These are phyloP conservation scores for Ia io DNA, from an alignment of 2,113 vertebrate genomes.

Conservation along the genomic window DNA sequence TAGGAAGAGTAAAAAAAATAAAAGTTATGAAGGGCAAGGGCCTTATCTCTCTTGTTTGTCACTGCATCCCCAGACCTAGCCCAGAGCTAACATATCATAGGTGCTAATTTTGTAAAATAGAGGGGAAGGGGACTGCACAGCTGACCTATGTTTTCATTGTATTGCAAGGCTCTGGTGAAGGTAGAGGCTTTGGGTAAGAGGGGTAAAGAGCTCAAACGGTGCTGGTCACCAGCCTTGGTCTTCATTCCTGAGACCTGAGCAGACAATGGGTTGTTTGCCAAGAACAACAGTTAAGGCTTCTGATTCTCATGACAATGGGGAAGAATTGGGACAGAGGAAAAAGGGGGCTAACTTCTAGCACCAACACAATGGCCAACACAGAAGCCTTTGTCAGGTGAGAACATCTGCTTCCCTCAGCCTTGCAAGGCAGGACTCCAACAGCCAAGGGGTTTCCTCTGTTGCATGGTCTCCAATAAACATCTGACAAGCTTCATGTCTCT, in stretches of 20 bases:
- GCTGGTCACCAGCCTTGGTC: background rate
- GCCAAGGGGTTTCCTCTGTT: constrained; percentile 69
- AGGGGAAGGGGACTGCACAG: background rate
- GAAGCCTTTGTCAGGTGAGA: background rate
- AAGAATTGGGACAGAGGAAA: background rate
- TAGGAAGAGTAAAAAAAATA: background rate
- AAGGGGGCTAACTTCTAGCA: background rate
- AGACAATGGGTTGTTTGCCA: background rate
- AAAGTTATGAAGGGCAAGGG: background rate
- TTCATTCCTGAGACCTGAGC: background rate
- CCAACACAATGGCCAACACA: background rate
- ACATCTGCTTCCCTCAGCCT: background rate
- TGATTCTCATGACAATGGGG: background rate
- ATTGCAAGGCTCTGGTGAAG: background rate
- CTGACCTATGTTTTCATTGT: background rate
- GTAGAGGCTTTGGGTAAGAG: background rate
- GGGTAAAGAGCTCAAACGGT: background rate
- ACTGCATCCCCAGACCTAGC: background rate
- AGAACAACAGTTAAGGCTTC: background rate
- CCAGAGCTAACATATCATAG: background rate
- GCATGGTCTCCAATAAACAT: constrained; percentile 79
- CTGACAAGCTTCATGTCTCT: constrained; percentile 73
- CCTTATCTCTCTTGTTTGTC: background rate
- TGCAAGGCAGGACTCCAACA: constrained; percentile 48
- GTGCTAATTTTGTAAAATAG: background rate